phyloP scores from a whole-genome alignment of 2,888 invertebrate genomes.

The Rhagophthalmus giganteus region DNA sequence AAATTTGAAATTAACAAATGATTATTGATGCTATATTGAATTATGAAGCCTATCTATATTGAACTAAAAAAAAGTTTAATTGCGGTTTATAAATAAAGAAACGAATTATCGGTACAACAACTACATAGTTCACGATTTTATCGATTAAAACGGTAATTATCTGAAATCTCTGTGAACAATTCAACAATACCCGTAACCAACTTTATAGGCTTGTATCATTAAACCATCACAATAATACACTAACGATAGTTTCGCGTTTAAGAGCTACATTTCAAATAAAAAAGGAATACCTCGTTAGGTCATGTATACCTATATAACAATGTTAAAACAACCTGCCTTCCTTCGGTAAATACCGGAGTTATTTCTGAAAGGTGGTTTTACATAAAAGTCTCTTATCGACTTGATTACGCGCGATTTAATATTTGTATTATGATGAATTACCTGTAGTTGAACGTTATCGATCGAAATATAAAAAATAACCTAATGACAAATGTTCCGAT shows the following conservation, averaged over 20 bases:
- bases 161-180: neutral
- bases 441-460: too few relatives aligned
- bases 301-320: neutral
- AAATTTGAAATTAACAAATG: too few relatives aligned
- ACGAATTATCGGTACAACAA: too few relatives aligned
- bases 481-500: too few relatives aligned
- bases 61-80: neutral
- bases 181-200: conserved; percentile 15
- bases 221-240: conserved; percentile 36
- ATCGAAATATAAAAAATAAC: too few relatives aligned
- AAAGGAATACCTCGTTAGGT: neutral
- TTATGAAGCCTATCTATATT: neutral
- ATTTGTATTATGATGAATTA: too few relatives aligned
- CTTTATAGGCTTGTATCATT: conserved; percentile 31
- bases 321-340: neutral
- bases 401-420: too few relatives aligned
- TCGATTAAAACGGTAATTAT: neutral
- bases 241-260: conserved; percentile 23
- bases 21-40: too few relatives aligned
- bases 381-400: neutral
- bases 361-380: neutral
- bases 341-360: neutral
- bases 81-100: too few relatives aligned
- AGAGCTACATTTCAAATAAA: conserved; percentile 1
- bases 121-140: too few relatives aligned